Conservation (phyloP, 2,797 vertebrate species). For the Rousettus madagascariensis region DNA sequence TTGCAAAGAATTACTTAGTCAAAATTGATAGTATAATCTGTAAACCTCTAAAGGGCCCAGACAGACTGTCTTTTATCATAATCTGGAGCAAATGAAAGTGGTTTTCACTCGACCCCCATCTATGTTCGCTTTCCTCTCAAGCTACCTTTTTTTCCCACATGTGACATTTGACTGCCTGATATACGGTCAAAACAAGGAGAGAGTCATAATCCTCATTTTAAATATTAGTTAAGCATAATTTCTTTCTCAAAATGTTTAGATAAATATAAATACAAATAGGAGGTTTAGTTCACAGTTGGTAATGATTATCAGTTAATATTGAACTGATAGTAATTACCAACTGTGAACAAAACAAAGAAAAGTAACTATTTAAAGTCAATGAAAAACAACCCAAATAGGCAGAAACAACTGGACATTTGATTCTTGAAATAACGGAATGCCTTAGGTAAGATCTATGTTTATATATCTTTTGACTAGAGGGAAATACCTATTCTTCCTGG, state of each 20-base stretch:
- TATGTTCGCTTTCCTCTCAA: neutral
- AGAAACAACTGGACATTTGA: neutral
- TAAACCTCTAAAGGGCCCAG: neutral
- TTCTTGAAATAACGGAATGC: neutral
- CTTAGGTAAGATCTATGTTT: neutral
- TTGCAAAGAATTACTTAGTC: neutral
- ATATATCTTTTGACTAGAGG: neutral
- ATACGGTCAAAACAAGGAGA: neutral
- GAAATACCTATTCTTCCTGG: neutral
- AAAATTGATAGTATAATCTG: neutral
- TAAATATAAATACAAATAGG: neutral
- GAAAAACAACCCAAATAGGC: neutral
- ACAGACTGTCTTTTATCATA: neutral
- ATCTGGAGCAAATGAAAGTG: neutral
- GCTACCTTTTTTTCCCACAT: neutral
- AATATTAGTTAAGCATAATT: neutral
- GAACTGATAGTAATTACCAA: neutral
- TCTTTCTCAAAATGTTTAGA: neutral
- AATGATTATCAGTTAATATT: neutral
- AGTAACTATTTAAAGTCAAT: neutral
- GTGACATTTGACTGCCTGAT: neutral
- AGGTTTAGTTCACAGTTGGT: neutral
- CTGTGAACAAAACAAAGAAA: neutral
- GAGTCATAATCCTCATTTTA: neutral
- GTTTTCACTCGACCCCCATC: neutral